Percentiles rank a stretch among this genome's conserved stretches.
phyloP scores from a whole-genome alignment of 1,140 invertebrate species.

The Penaeus indicus region DNA sequence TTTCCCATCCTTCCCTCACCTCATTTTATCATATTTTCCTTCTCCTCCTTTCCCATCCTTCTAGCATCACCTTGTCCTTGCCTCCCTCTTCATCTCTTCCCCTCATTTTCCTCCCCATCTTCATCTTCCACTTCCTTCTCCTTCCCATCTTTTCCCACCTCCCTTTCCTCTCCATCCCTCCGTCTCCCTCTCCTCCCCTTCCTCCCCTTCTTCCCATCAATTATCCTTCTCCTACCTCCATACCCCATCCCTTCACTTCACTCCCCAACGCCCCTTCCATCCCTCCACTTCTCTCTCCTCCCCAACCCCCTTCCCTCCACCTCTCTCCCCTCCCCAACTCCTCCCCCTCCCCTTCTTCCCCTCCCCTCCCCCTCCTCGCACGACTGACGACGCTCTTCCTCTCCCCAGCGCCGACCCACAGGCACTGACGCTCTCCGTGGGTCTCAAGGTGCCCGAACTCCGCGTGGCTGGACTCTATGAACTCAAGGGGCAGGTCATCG shows the following conservation, averaged over 20 bases:
- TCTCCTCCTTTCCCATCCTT: not conserved
- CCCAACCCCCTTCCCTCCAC: not conserved
- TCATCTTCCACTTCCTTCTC: not conserved
- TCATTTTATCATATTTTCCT: not conserved
- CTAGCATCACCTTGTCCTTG: no score
- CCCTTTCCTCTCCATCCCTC: not conserved
- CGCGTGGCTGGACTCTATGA: conserved; percentile 34
- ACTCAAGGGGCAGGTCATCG: conserved; percentile 25
- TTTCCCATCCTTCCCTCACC: not conserved
- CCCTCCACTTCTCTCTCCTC: not conserved
- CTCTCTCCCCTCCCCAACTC: not conserved
- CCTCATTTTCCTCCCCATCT: not conserved
- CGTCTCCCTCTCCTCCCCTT: not conserved
- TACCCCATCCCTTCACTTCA: no score
- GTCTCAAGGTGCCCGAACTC: conserved; percentile 27
- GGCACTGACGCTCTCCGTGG: conserved; percentile 16
- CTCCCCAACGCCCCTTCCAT: not conserved
- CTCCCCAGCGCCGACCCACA: conserved; percentile 33
- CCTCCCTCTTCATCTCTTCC: not conserved
- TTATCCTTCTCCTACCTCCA: not conserved
- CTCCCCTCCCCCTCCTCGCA: not conserved
- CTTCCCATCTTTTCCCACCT: not conserved
- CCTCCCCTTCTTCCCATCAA: not conserved
- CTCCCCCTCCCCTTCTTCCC: not conserved
- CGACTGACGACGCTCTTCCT: no score